These are phyloP conservation scores for Myiozetetes cayanensis DNA, from an alignment of 2,113 vertebrate genomes.

Conservation along the genomic window DNA sequence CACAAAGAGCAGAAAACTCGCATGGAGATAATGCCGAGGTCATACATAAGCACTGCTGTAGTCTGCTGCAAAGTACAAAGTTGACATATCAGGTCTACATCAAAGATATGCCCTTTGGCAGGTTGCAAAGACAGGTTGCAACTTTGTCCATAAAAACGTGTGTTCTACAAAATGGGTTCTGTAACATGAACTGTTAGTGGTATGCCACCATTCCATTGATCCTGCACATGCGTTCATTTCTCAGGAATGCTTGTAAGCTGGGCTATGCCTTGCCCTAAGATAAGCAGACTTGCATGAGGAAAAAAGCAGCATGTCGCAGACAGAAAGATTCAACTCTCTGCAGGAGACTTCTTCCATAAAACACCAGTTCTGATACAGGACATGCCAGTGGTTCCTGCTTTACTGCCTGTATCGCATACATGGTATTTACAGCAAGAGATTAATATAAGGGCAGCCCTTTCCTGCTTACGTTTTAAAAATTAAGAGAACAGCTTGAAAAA, in stretches of 20 bases:
- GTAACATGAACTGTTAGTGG: conserved; percentile 60
- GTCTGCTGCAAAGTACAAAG: not conserved
- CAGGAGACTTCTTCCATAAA: conserved; percentile 7
- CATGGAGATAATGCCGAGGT: not conserved
- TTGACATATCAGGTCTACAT: not conserved
- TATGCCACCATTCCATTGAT: conserved; percentile 61
- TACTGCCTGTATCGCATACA: not conserved
- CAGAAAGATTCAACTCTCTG: conserved; percentile 5
- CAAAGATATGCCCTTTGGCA: conserved; percentile 34
- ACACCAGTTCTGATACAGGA: not conserved
- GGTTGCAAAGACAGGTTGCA: conserved; percentile 29
- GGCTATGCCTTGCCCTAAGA: conserved; percentile 47
- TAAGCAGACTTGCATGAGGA: conserved; percentile 28
- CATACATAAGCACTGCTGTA: not conserved
- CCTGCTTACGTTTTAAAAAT: not conserved
- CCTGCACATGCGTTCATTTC: conserved; percentile 63
- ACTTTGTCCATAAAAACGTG: conserved; percentile 29
- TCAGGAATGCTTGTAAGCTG: conserved; percentile 61
- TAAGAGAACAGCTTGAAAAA: conserved; percentile 10
- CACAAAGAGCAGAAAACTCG: not conserved
- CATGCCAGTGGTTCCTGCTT: not conserved
- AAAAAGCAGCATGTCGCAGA: not conserved
- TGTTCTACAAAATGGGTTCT: conserved; percentile 52
- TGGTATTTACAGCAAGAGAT: not conserved
- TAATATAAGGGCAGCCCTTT: not conserved